Base-by-base conservation (phyloP, 92 coral and sea anemone species). In the Epizoanthus ramosus region DNA sequence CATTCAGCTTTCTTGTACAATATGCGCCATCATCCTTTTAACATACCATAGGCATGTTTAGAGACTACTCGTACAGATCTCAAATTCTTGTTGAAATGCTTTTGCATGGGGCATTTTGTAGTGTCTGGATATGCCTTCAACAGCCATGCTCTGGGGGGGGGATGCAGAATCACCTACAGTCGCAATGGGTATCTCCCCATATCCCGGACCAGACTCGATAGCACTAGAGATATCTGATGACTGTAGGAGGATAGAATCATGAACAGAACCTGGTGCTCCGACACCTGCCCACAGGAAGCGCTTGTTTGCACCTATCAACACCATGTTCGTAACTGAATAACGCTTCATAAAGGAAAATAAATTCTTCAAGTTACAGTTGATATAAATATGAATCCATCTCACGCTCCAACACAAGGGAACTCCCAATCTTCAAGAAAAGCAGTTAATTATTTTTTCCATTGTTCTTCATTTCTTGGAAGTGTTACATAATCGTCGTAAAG, bases 401-500 rank as follows among this genome's bases (percentile, higher is more conserved):
- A 89, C 2, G 92, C 87, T 37, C 80, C 89, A 16, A 86, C 87
- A 45, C 87, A 89, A 1, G 89, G 89, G 68, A 89, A 89, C 67
- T 76, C 92, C 80, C 89, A 89, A 71, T 89, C 71, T 79, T 85
- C 74, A 64, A 89, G 89, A 71, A 89, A 89, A 54, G 72, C 17
- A 25, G 41, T 28, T 35, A 85, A 75, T 68, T 89, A 89, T 35
- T 81, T 13, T 18, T 52, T 76, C 89, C 92, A 86, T 47, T 89
- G 60, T 25, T 63, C 68, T 77, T 83, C 87, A 28, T 59, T 73
- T 31, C 19, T 56, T 60, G 87, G 87, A 41, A 73, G 63, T 59
- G 68, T 39, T 21, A 73, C 72, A 71, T 54, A 83, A 33, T 83
- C 67, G 63, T 83, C 81, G 60, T 73, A 83, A 39, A 21, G 68